Evolutionary conservation across 37 sponge, comb jelly and placozoan genomes (phyloP).

Genomic region (Beroe ovata): DNA sequence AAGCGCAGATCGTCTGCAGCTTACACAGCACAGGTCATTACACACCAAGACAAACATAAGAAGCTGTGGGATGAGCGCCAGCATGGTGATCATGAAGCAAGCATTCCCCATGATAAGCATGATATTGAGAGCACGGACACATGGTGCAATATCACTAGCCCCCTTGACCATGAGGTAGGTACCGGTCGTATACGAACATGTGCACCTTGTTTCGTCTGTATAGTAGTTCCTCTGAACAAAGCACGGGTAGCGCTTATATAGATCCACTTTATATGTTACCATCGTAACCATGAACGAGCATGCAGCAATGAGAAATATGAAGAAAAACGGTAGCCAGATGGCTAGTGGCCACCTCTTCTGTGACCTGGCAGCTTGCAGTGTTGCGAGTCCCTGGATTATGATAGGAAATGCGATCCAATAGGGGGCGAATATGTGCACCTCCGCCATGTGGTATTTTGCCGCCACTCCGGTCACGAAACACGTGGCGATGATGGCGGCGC

Average conservation of each 20-base stretch:
- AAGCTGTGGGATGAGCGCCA: slow-evolving; percentile 1
- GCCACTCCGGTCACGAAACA: slow-evolving; percentile 25
- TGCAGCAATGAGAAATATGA: neutral
- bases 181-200: neutral
- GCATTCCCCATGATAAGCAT: slow-evolving; percentile 8
- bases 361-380: slow-evolving; percentile 4
- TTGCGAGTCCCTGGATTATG: neutral
- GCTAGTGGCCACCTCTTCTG: slow-evolving; percentile 27
- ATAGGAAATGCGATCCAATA: slow-evolving; percentile 20
- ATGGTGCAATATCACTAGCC: neutral
- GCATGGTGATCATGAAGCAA: neutral
- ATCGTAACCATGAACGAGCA: neutral
- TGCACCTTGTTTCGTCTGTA: neutral
- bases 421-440: neutral
- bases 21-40: slow-evolving; percentile 55
- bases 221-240: neutral
- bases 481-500: neutral
- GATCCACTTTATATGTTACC: neutral
- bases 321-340: slow-evolving; percentile 35
- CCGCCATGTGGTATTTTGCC: slow-evolving; percentile 16
- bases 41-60: slow-evolving; percentile 32
- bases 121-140: slow-evolving; percentile 4
- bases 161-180: neutral
- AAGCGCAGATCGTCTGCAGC: slow-evolving; percentile 5
- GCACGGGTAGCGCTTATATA: slow-evolving; percentile 26